Evolutionary conservation across 2,113 vertebrate genomes (phyloP).

Genomic region (Mesembrinibis cayennensis): DNA sequence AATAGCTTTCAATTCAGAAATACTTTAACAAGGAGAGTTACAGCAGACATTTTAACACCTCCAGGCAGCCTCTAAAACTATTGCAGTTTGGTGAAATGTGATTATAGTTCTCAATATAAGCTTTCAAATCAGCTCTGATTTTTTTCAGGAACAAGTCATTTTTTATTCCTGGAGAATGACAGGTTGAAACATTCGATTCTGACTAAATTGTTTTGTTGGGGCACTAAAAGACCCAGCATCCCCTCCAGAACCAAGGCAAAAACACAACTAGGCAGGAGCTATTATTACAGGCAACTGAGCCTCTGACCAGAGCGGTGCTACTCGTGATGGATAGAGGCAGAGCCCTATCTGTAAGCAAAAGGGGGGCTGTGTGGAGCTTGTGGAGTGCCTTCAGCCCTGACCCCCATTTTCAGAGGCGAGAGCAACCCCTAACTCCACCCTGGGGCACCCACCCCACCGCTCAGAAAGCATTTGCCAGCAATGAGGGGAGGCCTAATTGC

Average conservation of each 20-base stretch:
- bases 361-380: neutral
- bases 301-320: neutral
- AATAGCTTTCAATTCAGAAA: slow-evolving; percentile 20
- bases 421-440: neutral
- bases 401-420: fast-evolving
- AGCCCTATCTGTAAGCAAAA: neutral
- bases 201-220: neutral
- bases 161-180: neutral
- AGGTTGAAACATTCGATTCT: neutral
- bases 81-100: neutral
- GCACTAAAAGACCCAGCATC: neutral
- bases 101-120: neutral
- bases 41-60: neutral
- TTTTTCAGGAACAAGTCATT: neutral
- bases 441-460: fast-evolving
- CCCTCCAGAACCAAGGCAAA: neutral
- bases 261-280: neutral
- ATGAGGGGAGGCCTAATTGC: neutral
- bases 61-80: neutral
- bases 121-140: neutral
- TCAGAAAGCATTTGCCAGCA: neutral
- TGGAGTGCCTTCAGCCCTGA: neutral
- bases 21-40: neutral
- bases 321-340: neutral
- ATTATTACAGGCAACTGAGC: neutral